Evolutionary conservation across 37 sponge, comb jelly and placozoan species (phyloP).

Genomic region (Mnemiopsis leidyi): DNA sequence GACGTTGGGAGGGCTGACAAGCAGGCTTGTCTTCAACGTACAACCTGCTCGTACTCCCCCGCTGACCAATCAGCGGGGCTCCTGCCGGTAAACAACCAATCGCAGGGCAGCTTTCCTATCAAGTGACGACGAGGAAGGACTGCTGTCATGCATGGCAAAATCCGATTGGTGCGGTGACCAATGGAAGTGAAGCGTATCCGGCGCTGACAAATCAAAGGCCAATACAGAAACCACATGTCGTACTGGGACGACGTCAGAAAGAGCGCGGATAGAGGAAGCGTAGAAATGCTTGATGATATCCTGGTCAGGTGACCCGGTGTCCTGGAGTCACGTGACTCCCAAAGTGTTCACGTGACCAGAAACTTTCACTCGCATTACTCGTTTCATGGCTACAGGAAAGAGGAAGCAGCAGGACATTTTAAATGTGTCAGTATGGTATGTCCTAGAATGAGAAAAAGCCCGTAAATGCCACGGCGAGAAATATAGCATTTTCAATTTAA

Average conservation of each 20-base stretch:
- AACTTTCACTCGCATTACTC: background rate
- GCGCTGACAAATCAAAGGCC: background rate
- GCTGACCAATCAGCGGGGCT: background rate
- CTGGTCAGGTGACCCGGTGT: background rate
- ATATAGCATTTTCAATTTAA: too few species aligned
- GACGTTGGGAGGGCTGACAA: background rate
- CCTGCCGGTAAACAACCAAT: background rate
- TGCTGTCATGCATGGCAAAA: conserved; percentile 17
- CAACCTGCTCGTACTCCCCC: background rate
- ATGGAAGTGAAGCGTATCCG: background rate
- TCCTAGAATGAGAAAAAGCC: too few species aligned
- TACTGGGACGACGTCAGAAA: background rate
- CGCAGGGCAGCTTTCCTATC: background rate
- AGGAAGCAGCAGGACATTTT: background rate
- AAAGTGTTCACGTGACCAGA: background rate
- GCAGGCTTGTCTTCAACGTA: background rate
- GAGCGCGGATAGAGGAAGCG: conserved; percentile 3
- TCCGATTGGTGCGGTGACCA: background rate
- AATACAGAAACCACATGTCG: background rate
- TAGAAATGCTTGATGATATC: conserved; percentile 18
- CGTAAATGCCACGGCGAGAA: too few species aligned
- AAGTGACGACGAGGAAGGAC: background rate
- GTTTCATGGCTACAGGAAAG: background rate
- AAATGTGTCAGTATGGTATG: too few species aligned
- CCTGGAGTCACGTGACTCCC: background rate